Evolutionary conservation across 1,140 invertebrate genomes (phyloP), one percentile per base, ranked within the genome.

Genomic region (Matsumurasca onukii): DNA sequence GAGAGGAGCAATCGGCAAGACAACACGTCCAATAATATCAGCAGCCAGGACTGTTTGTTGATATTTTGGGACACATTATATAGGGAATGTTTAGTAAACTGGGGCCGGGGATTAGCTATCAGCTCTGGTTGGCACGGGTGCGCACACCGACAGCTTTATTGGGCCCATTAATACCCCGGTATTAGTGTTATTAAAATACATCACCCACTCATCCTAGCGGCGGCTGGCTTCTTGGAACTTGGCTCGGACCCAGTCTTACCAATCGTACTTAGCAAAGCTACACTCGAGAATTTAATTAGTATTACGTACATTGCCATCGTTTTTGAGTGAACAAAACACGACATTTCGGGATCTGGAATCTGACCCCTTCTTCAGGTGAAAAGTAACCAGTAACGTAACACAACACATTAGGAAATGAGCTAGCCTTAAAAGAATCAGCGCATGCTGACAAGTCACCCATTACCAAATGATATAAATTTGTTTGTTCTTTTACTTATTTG

Each of bases 121-220:
- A 17, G 34, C 34, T 9, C 34, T 39, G 34, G 34, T 17, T 39
- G 34, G 34, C 34, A 39, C 34, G 5, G 34, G 34, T 39, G 17
- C 34, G 5, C 5, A 17, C 34, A 39, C 34, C 34, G 34, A 39
- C 34, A 39, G 34, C 34, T 39, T 39, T 39, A 39, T 39, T 17
- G 34, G 5, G 17, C 34, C 34, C 5, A 9, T 39, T 9, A 39
- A 9, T 9, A 5, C 5, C 5, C 17, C 17, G 34, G 34, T 39
- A 39, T 39, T 39, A 39, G 34, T 39, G 34, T 39, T 39, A 39
- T 39, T 39, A 39, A 39, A 39, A 39, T 39, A 39, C 34, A 39
- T 39, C 34, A 39, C 34, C 34, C 34, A 17, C 34, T 39, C 34
- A 17, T n/a, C n/a, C n/a, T n/a, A n/a, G n/a, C n/a, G n/a, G n/a